A percentile compares a stretch with the other conserved stretches of the same genome.
phyloP scores from a whole-genome alignment of 2,113 vertebrate species.

The Jacana jacana region DNA sequence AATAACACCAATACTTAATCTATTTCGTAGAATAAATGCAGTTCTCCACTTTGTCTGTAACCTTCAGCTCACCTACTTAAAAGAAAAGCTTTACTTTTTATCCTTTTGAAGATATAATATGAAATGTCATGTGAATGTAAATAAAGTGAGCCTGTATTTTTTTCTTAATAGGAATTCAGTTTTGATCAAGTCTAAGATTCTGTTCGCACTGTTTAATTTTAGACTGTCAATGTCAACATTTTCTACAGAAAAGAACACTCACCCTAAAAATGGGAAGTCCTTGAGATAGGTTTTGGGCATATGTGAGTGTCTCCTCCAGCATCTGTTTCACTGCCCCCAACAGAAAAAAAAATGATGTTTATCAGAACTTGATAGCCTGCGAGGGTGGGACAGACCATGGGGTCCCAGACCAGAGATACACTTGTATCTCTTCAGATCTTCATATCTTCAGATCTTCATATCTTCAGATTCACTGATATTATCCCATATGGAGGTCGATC shows the following conservation, averaged over 20 bases:
- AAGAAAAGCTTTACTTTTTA: background rate
- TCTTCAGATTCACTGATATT: background rate
- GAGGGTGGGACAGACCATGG: background rate
- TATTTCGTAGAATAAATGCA: constrained; percentile 13
- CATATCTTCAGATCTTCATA: too few relatives aligned
- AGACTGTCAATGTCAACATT: background rate
- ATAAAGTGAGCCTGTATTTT: background rate
- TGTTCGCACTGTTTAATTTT: background rate
- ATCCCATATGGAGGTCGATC: fast-evolving
- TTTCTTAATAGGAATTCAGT: background rate
- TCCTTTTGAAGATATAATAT: background rate
- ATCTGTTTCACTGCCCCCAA: background rate
- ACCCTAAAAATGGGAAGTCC: background rate
- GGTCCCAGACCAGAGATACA: background rate
- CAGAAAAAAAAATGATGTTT: background rate
- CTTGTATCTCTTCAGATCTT: too few relatives aligned
- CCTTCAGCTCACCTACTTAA: constrained; percentile 29
- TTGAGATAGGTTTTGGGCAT: background rate
- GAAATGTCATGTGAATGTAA: background rate
- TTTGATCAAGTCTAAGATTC: background rate
- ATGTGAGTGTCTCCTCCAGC: background rate
- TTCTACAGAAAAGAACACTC: background rate
- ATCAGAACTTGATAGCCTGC: background rate
- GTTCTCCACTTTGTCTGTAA: background rate
- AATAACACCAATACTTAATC: background rate